phyloP scores from a whole-genome alignment of 2,113 vertebrate species.

The Etia nguti region DNA sequence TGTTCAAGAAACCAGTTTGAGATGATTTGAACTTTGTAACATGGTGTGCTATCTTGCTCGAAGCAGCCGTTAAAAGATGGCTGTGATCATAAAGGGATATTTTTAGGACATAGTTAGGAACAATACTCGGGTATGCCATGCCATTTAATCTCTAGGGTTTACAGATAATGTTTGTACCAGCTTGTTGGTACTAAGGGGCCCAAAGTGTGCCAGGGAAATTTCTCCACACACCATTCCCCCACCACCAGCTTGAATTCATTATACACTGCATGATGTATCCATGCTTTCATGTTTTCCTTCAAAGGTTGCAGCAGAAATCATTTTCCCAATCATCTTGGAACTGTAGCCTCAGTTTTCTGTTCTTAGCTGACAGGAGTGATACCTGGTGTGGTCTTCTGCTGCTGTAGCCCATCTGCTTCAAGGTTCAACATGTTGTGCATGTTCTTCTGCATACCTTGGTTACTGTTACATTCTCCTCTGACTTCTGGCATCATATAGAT shows the following conservation, averaged over 20 bases:
- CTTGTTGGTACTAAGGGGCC: background rate
- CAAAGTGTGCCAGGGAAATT: background rate
- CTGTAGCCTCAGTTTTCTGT: no score
- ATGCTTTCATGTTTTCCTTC: background rate
- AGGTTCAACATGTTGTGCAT: background rate
- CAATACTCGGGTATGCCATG: background rate
- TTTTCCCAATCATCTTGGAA: background rate
- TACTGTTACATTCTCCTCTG: background rate
- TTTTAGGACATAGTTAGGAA: background rate
- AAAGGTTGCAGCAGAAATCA: background rate
- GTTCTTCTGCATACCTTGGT: background rate
- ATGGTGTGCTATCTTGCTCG: rapidly evolving
- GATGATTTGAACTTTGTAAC: background rate
- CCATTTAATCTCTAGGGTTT: background rate
- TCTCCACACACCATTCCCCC: background rate
- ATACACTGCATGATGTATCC: background rate
- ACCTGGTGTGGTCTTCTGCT: background rate
- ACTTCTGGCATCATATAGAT: background rate
- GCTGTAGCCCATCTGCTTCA: background rate
- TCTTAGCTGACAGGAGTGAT: background rate
- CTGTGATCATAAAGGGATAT: background rate
- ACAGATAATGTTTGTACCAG: background rate
- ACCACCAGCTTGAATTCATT: background rate
- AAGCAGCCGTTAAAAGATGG: background rate
- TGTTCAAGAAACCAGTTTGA: background rate